phyloP scores from a whole-genome alignment of 2,113 vertebrate species.

The Ammodytes dubius region DNA sequence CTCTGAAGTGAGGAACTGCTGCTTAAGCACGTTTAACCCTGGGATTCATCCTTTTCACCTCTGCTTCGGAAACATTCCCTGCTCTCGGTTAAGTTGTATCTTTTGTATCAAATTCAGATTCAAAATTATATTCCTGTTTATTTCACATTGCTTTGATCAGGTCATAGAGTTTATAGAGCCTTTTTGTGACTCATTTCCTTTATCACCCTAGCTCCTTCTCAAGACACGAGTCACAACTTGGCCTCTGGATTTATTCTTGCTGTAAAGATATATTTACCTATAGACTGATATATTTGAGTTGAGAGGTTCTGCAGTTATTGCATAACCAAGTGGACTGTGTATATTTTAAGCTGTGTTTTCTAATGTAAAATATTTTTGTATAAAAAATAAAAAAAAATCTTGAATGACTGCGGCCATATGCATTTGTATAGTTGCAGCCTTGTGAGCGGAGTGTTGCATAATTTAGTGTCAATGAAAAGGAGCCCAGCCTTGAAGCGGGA shows the following conservation, averaged over 20 bases:
- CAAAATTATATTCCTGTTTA: constrained; percentile 30
- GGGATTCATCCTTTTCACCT: constrained; percentile 8
- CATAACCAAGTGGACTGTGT: constrained; percentile 73
- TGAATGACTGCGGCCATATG: constrained; percentile 26
- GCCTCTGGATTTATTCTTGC: constrained; percentile 64
- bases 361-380: constrained; percentile 87
- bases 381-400: constrained; percentile 73
- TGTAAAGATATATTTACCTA: constrained; percentile 82
- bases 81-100: constrained; percentile 44
- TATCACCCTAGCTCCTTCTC: constrained; percentile 4
- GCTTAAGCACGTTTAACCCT: constrained; percentile 4
- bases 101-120: constrained; percentile 59
- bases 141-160: constrained; percentile 51
- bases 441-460: constrained; percentile 20
- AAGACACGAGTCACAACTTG: constrained; percentile 24
- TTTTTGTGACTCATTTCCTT: constrained; percentile 36
- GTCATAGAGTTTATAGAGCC: constrained; percentile 22
- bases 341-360: constrained; percentile 83
- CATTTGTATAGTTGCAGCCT: not conserved
- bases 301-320: constrained; percentile 68
- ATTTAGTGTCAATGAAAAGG: constrained; percentile 31
- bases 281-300: constrained; percentile 80
- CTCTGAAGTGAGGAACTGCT: constrained; percentile 28
- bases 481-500: constrained; percentile 31
- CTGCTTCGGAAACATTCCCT: constrained; percentile 28